phyloP scores from a whole-genome alignment of 2,113 vertebrate genomes.

The Ariopsis seemanni region DNA sequence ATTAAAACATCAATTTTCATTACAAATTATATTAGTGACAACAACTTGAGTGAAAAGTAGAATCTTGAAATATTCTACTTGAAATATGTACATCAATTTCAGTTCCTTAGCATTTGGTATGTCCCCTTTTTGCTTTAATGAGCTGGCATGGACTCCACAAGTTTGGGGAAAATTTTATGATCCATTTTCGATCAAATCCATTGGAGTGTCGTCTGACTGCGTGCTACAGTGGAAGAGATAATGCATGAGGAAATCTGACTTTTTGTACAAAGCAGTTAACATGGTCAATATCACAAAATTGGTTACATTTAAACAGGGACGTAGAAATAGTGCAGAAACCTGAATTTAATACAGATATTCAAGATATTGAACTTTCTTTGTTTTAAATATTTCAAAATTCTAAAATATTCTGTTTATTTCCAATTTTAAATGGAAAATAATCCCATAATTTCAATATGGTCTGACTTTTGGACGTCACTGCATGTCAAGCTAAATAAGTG shows the following conservation, averaged over 20 bases:
- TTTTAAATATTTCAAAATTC: background rate
- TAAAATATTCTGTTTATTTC: background rate
- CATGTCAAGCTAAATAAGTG: background rate
- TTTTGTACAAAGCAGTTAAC: background rate
- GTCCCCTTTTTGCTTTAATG: no score
- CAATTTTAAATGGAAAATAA: background rate
- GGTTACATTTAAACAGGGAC: background rate
- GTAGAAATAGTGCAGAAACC: background rate
- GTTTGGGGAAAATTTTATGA: no score
- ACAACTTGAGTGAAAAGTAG: background rate
- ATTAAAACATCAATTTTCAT: background rate
- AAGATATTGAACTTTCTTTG: background rate
- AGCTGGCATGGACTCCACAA: background rate
- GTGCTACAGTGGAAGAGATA: background rate
- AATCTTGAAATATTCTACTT: background rate
- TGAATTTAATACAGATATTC: background rate
- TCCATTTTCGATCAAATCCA: background rate
- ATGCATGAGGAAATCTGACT: background rate
- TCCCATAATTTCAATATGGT: background rate
- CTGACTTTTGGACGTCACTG: background rate
- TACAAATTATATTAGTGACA: background rate
- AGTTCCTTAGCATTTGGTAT: background rate
- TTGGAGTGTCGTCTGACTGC: background rate
- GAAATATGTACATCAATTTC: no score
- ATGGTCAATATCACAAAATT: background rate